Evolutionary conservation across 2,888 invertebrate species (phyloP), one percentile per base, ranked within the genome.

Genomic region (Alviniconcha strummeri): DNA sequence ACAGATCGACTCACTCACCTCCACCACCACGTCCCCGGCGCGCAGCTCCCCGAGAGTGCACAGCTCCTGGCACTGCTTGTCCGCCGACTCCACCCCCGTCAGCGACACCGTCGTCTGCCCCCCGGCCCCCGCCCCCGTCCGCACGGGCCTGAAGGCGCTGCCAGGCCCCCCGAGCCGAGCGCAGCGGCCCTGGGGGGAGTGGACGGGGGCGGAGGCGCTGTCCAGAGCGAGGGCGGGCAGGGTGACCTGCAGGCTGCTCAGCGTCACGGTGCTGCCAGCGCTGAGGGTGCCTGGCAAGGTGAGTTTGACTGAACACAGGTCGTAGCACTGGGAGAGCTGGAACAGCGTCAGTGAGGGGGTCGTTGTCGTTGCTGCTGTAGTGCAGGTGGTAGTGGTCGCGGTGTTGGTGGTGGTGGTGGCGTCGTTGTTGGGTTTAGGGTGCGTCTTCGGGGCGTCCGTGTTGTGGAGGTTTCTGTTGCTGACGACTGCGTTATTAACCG

Each of bases 141-240:
- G 76, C 4, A 90, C 90, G 36, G 90, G 90, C 56, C 87, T 86
- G 84, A 91, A 91, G n/a, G 90, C 90, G 84, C 90, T 90, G 19
- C 89, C 90, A 13, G 90, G 90, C 19, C 90, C 89, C n/a, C 90
- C 90, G 5, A 91, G 84, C 78, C 87, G 86, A 36, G 89, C 87
- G 54, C 87, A 87, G 69, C 85, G 86, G 5, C 90, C 90, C 81
- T 90, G 87, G 11, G 89, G 89, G 52, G 82, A 79, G 69, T 64
- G 72, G 6, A 55, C 52, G 3, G 71, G 17, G 3, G 52, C 8
- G 4, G 74, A 54, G 15, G 74, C 72, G 15, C 60, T 55, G 36
- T 56, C 77, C 15, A 36, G n/a, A 54, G 19, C 57, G 5, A 74
- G 55, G 4, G 81, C 83, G 0, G 78, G 71, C 69, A 85, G 72